Evolutionary conservation across 2,888 invertebrate species (phyloP), one percentile per base, ranked within the genome.

Genomic region (Auanema freiburgensis): DNA sequence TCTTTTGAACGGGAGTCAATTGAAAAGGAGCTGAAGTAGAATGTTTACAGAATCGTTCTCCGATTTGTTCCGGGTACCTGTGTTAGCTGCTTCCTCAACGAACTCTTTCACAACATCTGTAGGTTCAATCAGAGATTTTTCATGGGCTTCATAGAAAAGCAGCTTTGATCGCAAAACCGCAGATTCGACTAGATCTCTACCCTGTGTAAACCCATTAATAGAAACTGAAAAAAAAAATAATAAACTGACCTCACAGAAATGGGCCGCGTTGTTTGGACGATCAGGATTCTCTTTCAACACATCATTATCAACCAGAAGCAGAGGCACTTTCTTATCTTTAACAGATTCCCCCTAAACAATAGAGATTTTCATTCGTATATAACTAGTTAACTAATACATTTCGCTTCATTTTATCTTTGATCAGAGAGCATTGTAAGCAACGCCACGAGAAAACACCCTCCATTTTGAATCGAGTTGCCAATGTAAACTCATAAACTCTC

Each of bases 281-380:
- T 63, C 63, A 8, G 63, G 63, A 58, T 63, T 33, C 44, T 63
- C 63, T 18, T 58, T 57, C 4, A 63, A 52, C 1, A 63, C 40
- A 24, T 63, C 63, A 23, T 63, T 63, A 24, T 58, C 63, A 12
- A 63, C 58, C 41, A 63, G 14, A 10, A 63, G 24, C n/a, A 63
- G 33, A n/a, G 63, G 63, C n/a, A 63, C 58, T 21, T 63, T 63
- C 11, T 41, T n/a, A n/a, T 57, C 43, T 11, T 16, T 12, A 8
- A 43, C 24, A 2, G 12, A 18, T 8, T 21, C 42, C 4, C 24
- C 41, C 63, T 63, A 16, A 25, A 40, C 23, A 40, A 44, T 41
- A 44, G 14, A n/a, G 12, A n/a, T 46, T 18, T 46, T 8, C 5
- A 21, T 8, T 21, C 16, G 8, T 3, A 46, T 46, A 46, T 21